Evolutionary conservation across 2,888 invertebrate genomes (phyloP), one percentile per base, ranked within the genome.

Genomic region (Nudaria mundana): DNA sequence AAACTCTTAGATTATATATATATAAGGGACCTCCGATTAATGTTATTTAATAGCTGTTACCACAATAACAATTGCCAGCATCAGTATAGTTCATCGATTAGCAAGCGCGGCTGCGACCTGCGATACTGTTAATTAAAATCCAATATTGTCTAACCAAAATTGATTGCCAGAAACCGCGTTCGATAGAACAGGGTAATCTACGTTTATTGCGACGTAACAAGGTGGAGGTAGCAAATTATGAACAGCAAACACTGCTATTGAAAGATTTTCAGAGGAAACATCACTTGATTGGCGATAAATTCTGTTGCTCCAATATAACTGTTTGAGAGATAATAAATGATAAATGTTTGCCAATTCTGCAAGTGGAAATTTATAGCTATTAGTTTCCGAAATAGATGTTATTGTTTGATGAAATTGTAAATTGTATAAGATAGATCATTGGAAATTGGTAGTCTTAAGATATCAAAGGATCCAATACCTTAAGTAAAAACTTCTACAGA

Each of bases 121-220:
- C 77, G 76, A 76, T 79, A 81, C 79, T 77, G 77, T 81, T 87
- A 88, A 89, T 89, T 88, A 85, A 86, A 88, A 87, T 81, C 82
- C 82, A 88, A 87, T 88, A 88, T 86, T 87, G 86, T 83, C 79
- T 81, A 84, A 87, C 87, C 81, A 76, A 86, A 85, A 85, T 85
- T 87, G 84, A 87, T 87, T 83, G 77, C 72, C 67, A 63, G 66
- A 66, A 69, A 76, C 73, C 76, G 58, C 69, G 69, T 62, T 67
- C 63, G 55, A 43, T 56, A 44, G 40, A 44, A 53, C 44, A 52
- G 55, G 48, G 54, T 66, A 63, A 65, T 64, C 59, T 68, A 61
- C 61, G 52, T 56, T 59, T 56, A 50, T 52, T 47, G 44, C 48
- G 28, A 38, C 52, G 48, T 55, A 51, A 50, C 62, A 48, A 53